These are phyloP conservation scores for Melolontha melolontha DNA, from an alignment of 2,888 invertebrate species.

Conservation along the genomic window DNA sequence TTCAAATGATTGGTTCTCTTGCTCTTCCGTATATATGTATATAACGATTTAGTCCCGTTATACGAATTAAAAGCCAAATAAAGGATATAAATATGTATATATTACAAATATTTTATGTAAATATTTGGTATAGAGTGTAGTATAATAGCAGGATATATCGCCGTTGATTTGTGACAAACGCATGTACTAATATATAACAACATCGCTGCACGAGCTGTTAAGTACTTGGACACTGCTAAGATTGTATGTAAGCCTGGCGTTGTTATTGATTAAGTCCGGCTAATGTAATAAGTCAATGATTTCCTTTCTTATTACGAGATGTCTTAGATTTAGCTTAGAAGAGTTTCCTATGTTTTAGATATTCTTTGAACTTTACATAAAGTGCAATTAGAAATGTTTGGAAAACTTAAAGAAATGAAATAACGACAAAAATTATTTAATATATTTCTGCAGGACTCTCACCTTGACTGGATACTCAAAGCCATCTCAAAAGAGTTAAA, in stretches of 20 bases:
- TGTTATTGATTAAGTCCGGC: conserved; percentile 32
- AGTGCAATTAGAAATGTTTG: too few species aligned
- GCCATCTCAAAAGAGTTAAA: too few species aligned
- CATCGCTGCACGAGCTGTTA: not conserved
- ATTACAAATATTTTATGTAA: conserved; percentile 33
- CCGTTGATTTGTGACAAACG: conserved; percentile 19
- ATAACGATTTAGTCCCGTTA: conserved; percentile 34
- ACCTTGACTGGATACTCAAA: too few species aligned
- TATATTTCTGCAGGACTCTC: too few species aligned
- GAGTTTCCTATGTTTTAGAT: too few species aligned
- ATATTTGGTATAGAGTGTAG: conserved; percentile 18
- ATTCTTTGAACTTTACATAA: too few species aligned
- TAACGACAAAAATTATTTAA: too few species aligned
- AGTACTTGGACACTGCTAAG: too few species aligned
- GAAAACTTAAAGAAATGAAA: too few species aligned
- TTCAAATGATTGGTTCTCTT: conserved; percentile 5
- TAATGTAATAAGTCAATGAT: conserved; percentile 19
- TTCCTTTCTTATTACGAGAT: conserved; percentile 1
- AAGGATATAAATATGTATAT: conserved; percentile 33
- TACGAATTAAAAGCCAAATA: conserved; percentile 34
- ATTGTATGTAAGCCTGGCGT: conserved; percentile 9
- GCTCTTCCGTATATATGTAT: conserved; percentile 13
- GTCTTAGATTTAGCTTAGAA: too few species aligned
- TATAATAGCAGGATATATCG: conserved; percentile 10
- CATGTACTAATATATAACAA: conserved; percentile 22